Conservation (phyloP, 2,888 invertebrate species). For the Tetramorium bicarinatum region DNA sequence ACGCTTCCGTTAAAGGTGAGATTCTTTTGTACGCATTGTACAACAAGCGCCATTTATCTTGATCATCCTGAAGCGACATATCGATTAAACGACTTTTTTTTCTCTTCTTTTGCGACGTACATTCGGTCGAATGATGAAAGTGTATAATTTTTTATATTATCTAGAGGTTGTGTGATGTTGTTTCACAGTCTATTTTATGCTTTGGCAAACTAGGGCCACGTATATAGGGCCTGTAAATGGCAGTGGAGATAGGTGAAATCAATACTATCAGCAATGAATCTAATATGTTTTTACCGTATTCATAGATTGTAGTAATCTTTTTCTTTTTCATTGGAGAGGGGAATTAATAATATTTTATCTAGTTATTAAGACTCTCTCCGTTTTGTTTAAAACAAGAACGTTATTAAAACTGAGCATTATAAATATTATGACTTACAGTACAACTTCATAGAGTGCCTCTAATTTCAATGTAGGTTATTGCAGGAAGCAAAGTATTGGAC, state of each 20-base stretch:
- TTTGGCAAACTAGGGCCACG: slow-evolving; percentile 9
- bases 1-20: slow-evolving; percentile 5
- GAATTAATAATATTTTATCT: neutral
- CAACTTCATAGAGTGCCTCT: neutral
- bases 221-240: slow-evolving; percentile 3
- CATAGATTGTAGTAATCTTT: neutral
- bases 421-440: neutral
- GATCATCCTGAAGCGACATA: slow-evolving; percentile 13
- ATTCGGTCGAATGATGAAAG: slow-evolving; percentile 22
- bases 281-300: slow-evolving; percentile 12
- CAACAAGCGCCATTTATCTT: slow-evolving; percentile 35
- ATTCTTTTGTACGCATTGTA: slow-evolving; percentile 34
- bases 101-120: neutral
- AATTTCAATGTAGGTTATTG: slow-evolving; percentile 16
- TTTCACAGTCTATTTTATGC: neutral
- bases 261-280: slow-evolving; percentile 20
- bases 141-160: slow-evolving; percentile 25
- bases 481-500: slow-evolving; percentile 5
- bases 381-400: neutral
- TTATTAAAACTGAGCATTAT: neutral
- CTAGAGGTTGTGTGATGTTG: neutral
- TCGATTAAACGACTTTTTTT: slow-evolving; percentile 27
- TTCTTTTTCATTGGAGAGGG: neutral
- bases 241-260: slow-evolving; percentile 26
- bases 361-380: no score